phyloP scores from a whole-genome alignment of 2,888 invertebrate species.

The Imbricaverruca yamaguchii region DNA sequence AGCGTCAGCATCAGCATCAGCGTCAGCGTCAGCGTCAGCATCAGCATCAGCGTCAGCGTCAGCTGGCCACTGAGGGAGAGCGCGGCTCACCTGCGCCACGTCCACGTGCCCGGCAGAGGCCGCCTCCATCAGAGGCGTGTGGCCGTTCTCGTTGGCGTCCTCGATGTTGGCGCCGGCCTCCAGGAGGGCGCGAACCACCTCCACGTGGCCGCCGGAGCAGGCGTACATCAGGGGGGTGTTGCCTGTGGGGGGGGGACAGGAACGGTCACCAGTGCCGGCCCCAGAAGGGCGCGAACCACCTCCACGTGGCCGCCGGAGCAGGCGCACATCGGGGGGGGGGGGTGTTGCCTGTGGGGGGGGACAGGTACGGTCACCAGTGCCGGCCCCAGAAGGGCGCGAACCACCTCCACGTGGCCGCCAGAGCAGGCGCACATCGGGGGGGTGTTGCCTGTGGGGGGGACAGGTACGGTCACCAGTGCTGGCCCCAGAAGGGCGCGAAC shows the following conservation, averaged over 20 bases:
- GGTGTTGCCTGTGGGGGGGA: constrained; percentile 67
- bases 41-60: too few species aligned
- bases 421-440: constrained; percentile 95
- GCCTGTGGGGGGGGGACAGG: constrained; percentile 46
- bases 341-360: background rate
- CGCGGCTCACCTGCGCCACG: constrained; percentile 61
- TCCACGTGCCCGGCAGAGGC: constrained; percentile 91
- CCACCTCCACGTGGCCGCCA: constrained; percentile 88
- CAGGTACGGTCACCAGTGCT: background rate
- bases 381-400: constrained; percentile 75
- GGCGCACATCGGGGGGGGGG: background rate
- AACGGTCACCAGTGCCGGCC: background rate
- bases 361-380: constrained; percentile 48
- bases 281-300: background rate
- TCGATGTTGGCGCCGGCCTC: constrained; percentile 90
- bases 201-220: constrained; percentile 87
- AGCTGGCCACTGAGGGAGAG: too few species aligned
- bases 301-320: background rate
- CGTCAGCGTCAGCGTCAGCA: too few species aligned
- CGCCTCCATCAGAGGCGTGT: constrained; percentile 98
- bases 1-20: too few species aligned
- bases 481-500: too few species aligned
- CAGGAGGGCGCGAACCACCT: constrained; percentile 80
- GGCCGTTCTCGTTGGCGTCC: constrained; percentile 98
- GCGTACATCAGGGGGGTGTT: constrained; percentile 97